Percentiles rank a stretch among this genome's conserved stretches.
phyloP scores from a whole-genome alignment of 2,888 invertebrate species.

The Linnaemya tessellans region DNA sequence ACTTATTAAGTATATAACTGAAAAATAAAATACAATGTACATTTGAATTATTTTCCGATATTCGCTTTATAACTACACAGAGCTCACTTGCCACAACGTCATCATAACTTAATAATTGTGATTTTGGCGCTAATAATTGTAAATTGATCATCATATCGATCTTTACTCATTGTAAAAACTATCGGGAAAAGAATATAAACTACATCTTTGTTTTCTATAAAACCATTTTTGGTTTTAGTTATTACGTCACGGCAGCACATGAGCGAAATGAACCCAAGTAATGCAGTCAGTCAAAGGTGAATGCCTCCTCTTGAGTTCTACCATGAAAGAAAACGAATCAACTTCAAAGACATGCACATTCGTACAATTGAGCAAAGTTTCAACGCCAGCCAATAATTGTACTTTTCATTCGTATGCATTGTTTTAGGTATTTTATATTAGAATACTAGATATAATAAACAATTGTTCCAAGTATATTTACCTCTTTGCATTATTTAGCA shows the following conservation, averaged over 20 bases:
- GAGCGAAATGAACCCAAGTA: not conserved
- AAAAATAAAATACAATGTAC: constrained; percentile 17
- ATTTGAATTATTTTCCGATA: not conserved
- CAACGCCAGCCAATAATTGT: constrained; percentile 21
- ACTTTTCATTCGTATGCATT: not conserved
- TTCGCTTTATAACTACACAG: not conserved
- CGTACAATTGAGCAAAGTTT: constrained; percentile 19
- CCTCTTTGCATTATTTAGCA: not conserved
- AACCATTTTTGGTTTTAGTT: too few species aligned
- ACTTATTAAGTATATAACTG: not conserved
- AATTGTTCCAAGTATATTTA: constrained; percentile 23
- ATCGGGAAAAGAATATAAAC: too few species aligned
- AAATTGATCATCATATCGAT: too few species aligned
- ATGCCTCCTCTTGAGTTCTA: constrained; percentile 58
- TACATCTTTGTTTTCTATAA: too few species aligned
- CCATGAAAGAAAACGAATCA: constrained; percentile 14
- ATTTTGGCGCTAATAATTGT: too few species aligned
- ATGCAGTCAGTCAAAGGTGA: constrained; percentile 61
- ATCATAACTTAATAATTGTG: too few species aligned
- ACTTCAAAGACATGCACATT: constrained; percentile 3
- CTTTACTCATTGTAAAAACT: too few species aligned
- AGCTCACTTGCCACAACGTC: too few species aligned
- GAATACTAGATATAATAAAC: constrained; percentile 4
- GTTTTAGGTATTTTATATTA: not conserved
- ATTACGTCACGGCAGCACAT: too few species aligned